Evolutionary conservation across 2,797 vertebrate species (phyloP).

Genomic region (Chiroxiphia lanceolata): DNA sequence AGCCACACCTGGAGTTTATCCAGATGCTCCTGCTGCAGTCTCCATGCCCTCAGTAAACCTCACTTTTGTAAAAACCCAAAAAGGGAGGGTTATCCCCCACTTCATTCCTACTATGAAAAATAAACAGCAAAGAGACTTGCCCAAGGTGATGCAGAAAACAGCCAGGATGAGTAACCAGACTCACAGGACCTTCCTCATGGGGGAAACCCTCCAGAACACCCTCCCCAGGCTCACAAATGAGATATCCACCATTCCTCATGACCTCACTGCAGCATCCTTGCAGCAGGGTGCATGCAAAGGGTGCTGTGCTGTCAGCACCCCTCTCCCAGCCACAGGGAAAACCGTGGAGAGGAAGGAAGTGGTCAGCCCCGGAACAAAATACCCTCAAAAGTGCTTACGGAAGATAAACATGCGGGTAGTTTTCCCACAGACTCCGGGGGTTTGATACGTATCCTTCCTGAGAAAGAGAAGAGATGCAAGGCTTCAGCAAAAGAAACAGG

Average conservation of each 20-base stretch:
- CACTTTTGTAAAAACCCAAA: not conserved
- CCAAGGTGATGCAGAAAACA: not conserved
- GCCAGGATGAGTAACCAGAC: not conserved
- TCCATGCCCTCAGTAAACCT: not conserved
- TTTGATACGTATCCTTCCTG: conserved; percentile 94
- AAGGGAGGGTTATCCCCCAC: not conserved
- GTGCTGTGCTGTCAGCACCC: not conserved
- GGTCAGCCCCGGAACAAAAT: not conserved
- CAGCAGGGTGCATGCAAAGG: not conserved
- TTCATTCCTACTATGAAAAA: not conserved
- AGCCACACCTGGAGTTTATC: not conserved
- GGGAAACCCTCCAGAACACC: not conserved
- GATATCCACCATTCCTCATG: fast-evolving
- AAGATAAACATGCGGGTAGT: conserved; percentile 93
- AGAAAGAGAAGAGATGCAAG: not conserved
- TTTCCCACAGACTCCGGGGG: conserved; percentile 95
- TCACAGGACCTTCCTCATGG: not conserved
- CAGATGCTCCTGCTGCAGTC: not conserved
- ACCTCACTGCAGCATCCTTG: not conserved
- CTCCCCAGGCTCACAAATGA: not conserved
- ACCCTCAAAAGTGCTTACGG: conserved; percentile 80
- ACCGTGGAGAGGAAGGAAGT: not conserved
- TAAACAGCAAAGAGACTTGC: not conserved
- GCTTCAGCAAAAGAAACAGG: not conserved
- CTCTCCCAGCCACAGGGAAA: not conserved